Conservation (phyloP, 2,888 invertebrate species). For the Azorinus chamasolen region DNA sequence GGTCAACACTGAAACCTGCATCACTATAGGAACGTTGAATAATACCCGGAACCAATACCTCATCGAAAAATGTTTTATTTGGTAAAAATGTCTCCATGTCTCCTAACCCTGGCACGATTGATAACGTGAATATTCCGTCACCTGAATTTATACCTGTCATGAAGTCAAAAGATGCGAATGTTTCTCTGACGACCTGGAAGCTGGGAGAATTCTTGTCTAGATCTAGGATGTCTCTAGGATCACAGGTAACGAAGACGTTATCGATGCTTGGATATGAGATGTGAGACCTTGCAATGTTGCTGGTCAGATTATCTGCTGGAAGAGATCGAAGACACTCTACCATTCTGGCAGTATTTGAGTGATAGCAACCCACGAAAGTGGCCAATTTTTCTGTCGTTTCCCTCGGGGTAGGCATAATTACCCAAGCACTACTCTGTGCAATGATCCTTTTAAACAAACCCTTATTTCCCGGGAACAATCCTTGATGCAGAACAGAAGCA, state of each 20-base stretch:
- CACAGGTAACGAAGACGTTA: constrained; percentile 37
- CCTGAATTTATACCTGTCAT: constrained; percentile 36
- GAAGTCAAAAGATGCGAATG: constrained; percentile 44
- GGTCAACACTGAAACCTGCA: background rate
- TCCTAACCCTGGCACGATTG: constrained; percentile 9
- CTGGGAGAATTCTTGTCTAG: constrained; percentile 17
- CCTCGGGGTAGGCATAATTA: constrained; percentile 1
- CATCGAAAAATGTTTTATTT: constrained; percentile 26
- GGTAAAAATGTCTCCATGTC: constrained; percentile 21
- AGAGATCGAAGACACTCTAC: background rate
- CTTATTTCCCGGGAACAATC: constrained; percentile 53
- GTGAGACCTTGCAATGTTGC: background rate
- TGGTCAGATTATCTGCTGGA: background rate
- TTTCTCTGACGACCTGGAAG: constrained; percentile 30
- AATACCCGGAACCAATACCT: constrained; percentile 18
- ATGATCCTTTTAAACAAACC: constrained; percentile 28
- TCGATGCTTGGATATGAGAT: constrained; percentile 29
- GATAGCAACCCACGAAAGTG: background rate
- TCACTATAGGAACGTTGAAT: background rate
- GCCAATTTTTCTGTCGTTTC: constrained; percentile 8
- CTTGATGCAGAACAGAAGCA: constrained; percentile 41
- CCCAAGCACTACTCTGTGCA: constrained; percentile 51
- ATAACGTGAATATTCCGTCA: constrained; percentile 42
- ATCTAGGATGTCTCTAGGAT: constrained; percentile 27
- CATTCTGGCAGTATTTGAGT: background rate